phyloP scores from a whole-genome alignment of 2,113 vertebrate genomes.

The Stomatorhinus ivindoensis region DNA sequence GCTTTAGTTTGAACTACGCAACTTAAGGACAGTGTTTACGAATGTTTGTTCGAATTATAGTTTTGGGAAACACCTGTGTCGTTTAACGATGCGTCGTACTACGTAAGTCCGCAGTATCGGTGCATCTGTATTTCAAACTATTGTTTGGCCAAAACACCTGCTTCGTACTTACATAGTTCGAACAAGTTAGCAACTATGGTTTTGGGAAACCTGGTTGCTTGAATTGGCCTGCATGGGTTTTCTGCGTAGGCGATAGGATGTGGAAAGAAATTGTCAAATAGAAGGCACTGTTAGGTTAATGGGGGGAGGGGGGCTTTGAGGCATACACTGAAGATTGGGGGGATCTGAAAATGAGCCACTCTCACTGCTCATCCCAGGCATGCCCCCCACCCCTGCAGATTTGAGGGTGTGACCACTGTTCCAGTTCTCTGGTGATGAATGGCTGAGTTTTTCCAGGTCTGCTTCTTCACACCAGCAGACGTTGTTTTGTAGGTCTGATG shows the following conservation, averaged over 20 bases:
- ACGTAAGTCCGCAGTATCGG: no score
- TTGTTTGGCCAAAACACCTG: no score
- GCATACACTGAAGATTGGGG: background rate
- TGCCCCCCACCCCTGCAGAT: background rate
- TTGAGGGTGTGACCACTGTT: background rate
- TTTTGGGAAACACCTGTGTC: no score
- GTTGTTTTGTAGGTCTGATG: slow-evolving; percentile 13
- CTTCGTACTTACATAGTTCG: no score
- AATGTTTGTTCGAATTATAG: no score
- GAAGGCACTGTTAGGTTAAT: background rate
- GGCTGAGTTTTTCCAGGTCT: slow-evolving; percentile 10
- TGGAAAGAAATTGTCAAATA: background rate
- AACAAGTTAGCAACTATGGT: no score
- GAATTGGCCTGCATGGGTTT: background rate
- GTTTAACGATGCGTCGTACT: no score
- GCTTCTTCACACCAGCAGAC: background rate
- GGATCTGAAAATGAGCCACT: background rate
- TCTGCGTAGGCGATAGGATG: background rate
- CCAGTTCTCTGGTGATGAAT: background rate
- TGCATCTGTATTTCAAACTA: no score
- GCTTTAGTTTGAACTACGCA: no score
- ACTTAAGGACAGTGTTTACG: no score
- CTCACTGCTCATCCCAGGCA: background rate
- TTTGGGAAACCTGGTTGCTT: background rate
- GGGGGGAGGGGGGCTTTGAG: no score